Conservation (phyloP, 2,113 vertebrate genomes). For the Ondatra zibethicus region DNA sequence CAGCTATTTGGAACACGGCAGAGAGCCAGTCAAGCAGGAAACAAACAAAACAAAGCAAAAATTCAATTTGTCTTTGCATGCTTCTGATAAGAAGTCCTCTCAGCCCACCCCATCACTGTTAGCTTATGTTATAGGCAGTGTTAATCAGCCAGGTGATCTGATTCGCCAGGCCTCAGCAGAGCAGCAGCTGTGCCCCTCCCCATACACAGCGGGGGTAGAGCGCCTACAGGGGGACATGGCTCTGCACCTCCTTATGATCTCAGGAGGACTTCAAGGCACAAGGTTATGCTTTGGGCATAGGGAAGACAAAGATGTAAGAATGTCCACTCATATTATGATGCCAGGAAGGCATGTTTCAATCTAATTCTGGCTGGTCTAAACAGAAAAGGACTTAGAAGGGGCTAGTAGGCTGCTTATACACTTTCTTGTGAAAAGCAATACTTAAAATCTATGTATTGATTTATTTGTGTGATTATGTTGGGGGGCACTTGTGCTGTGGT, state of each 20-base stretch:
- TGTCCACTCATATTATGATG: background rate
- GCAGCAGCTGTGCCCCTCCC: background rate
- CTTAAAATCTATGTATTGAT: background rate
- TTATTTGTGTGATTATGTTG: background rate
- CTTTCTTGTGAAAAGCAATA: background rate
- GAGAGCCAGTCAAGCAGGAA: constrained; percentile 70
- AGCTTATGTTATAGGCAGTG: background rate
- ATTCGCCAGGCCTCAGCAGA: background rate
- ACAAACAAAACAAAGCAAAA: background rate
- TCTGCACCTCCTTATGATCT: background rate
- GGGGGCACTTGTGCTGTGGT: background rate
- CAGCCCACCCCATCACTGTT: constrained; percentile 1
- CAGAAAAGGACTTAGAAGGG: background rate
- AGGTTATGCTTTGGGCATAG: background rate
- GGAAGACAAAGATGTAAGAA: background rate
- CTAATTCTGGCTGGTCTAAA: background rate
- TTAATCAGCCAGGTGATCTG: constrained; percentile 39
- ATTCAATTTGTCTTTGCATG: constrained; percentile 55
- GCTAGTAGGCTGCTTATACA: background rate
- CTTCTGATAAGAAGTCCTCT: constrained; percentile 58
- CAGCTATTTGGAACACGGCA: constrained; percentile 45
- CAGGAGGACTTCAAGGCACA: background rate
- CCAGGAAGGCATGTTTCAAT: background rate
- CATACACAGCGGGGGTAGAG: background rate
- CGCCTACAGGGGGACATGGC: background rate